Evolutionary conservation across 2,797 vertebrate species (phyloP).

Genomic region (Mastacembelus armatus): DNA sequence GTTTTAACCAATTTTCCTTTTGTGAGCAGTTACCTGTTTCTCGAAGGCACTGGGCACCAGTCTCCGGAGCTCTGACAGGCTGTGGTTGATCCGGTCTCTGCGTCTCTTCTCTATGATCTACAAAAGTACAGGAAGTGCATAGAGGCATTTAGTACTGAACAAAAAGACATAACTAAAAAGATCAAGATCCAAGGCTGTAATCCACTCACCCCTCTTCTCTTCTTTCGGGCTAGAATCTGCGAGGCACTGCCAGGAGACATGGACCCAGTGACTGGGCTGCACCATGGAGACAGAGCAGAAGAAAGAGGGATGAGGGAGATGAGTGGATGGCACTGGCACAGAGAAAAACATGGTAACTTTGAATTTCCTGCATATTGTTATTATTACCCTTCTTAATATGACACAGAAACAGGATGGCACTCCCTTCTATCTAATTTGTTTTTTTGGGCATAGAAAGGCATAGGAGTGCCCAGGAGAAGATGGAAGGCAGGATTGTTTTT

Average conservation of each 20-base stretch:
- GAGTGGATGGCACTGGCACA: slow-evolving; percentile 23
- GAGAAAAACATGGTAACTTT: slow-evolving; percentile 67
- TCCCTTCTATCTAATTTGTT: slow-evolving; percentile 80
- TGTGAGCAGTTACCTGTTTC: slow-evolving; percentile 87
- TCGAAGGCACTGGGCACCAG: slow-evolving; percentile 93
- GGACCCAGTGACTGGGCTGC: slow-evolving; percentile 91
- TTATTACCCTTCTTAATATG: slow-evolving; percentile 82
- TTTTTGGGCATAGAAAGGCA: slow-evolving; percentile 68
- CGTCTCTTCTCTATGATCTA: slow-evolving; percentile 96
- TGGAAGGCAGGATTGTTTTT: slow-evolving; percentile 70
- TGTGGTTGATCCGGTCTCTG: slow-evolving; percentile 95
- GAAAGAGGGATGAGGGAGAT: slow-evolving; percentile 45
- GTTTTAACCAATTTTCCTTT: neutral
- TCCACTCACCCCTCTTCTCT: slow-evolving; percentile 92
- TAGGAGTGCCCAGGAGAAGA: slow-evolving; percentile 62
- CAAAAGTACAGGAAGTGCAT: slow-evolving; percentile 13
- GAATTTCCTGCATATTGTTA: slow-evolving; percentile 83
- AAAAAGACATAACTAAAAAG: slow-evolving; percentile 22
- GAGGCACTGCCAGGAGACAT: slow-evolving; percentile 91
- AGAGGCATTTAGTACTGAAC: slow-evolving; percentile 16
- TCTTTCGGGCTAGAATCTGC: slow-evolving; percentile 94
- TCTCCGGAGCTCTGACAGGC: slow-evolving; percentile 92
- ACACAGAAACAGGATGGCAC: slow-evolving; percentile 81
- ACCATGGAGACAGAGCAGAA: slow-evolving; percentile 58
- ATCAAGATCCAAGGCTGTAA: slow-evolving; percentile 36